Base-by-base conservation (phyloP, 2,888 invertebrate genomes). In the Drosophila prostipennis region DNA sequence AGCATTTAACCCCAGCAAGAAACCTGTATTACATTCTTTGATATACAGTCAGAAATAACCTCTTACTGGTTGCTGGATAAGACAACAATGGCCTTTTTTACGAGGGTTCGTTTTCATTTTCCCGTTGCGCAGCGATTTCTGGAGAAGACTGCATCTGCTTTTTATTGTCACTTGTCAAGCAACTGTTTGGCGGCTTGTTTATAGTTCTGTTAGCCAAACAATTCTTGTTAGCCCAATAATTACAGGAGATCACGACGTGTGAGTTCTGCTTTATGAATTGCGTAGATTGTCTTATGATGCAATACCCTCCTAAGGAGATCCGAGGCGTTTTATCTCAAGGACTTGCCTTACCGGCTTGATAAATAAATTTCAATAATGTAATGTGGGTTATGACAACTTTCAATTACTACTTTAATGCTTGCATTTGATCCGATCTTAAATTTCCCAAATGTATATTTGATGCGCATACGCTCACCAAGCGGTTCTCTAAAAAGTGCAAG, bases 111-210 rank as follows among this genome's bases (percentile, higher is more conserved):
- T 11, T 34, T 34, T 11, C 11, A 34, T 49, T 53, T 70, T 42
- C 53, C 60, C 48, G 72, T 72, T 65, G 57, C 6, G 60, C 60
- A 65, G 36, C 11, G 45, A 48, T 40, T 46, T 59, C 36, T 55
- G 16, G 29, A 36, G 26, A 40, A 64, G 70, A 70, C 54, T 54
- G 56, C 49, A 43, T 60, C 49, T 71, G 26, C 34, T 29, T 42
- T 46, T 45, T 26, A 36, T 59, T 59, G 55, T 52, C 55, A 16
- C 45, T 55, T 42, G 43, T 56, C 67, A 67, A 60, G 40, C 56
- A 42, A 43, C 42, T 42, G 54, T 43, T 19, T n/a, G 70, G 64
- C 59, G 60, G 68, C 57, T 11, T 61, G 53, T 68, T 71, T 56
- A 42, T 43, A 43, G 48, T 43, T 37, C 49, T 56, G 57, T 60